Base-by-base conservation (phyloP, 1,140 invertebrate genomes). In the Heliconius nattereri region DNA sequence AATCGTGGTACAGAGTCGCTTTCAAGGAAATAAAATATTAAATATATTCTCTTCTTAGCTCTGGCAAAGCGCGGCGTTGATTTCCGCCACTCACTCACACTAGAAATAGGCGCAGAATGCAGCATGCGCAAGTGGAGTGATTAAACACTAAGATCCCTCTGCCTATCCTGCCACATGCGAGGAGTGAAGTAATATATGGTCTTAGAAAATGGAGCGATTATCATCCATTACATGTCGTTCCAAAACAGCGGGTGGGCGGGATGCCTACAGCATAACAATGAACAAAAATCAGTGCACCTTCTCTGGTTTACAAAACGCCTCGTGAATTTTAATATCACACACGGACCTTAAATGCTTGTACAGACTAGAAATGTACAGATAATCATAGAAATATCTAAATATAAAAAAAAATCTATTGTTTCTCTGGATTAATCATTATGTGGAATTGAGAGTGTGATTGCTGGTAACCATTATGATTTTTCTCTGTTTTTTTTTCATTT, bases 241-340 rank as follows among this genome's bases (percentile, higher is more conserved):
- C 71, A 72, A 81, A 79, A 80, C 76, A 78, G 84, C 81, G 79
- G 57, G 75, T 82, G 81, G 81, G 81, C 79, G 73, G 20, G 66
- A 81, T 81, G 84, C 86, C 81, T 85, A 80, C 83, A 71, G 83
- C 80, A 82, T 86, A 84, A 89, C 87, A 87, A 88, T 88, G 86
- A 81, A 83, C 81, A 86, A 83, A 87, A 89, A 89, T 89, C 86
- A 87, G 84, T 85, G 85, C 85, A 86, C 84, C 86, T 85, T 81
- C 79, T 81, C 78, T 78, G 72, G 81, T 79, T 84, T 84, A 78
- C 80, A 76, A 78, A 77, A 77, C 81, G 78, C 80, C 76, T 72
- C 76, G 82, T 85, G 86, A 88, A 87, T 89, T 87, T 86, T 87
- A 89, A 87, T 86, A 78, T 60, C 75, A 80, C 83, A 84, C 35